Evolutionary conservation across 2,113 vertebrate species (phyloP).

Genomic region (Barbus barbus): DNA sequence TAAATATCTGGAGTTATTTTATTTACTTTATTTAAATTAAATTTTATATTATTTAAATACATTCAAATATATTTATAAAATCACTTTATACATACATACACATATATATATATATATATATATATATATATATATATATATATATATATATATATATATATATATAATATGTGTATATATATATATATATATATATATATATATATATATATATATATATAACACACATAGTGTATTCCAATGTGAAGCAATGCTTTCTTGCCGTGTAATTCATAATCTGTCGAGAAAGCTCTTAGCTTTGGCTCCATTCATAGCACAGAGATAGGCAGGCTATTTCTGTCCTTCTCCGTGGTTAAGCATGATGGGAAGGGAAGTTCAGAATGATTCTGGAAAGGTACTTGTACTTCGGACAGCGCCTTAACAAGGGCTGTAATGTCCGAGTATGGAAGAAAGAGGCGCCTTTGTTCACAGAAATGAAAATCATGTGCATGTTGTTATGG

Average conservation of each 20-base stretch:
- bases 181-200: too few species aligned
- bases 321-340: constrained; percentile 50
- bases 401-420: background rate
- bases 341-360: background rate
- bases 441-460: constrained; percentile 49
- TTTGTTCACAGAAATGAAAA: constrained; percentile 61
- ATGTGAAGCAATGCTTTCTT: background rate
- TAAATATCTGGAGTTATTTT: background rate
- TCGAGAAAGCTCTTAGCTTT: constrained; percentile 2
- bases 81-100: too few species aligned
- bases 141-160: too few species aligned
- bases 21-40: too few species aligned
- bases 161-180: too few species aligned
- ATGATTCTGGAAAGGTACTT: constrained; percentile 6
- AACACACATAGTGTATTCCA: too few species aligned
- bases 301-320: constrained; percentile 33
- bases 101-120: too few species aligned
- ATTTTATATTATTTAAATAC: too few species aligned
- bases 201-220: background rate
- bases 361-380: constrained; percentile 41
- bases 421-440: constrained; percentile 47
- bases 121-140: too few species aligned
- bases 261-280: background rate
- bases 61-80: too few species aligned
- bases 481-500: constrained; percentile 67